Conservation (phyloP, 1,140 invertebrate genomes). For the Acarapis woodi region DNA sequence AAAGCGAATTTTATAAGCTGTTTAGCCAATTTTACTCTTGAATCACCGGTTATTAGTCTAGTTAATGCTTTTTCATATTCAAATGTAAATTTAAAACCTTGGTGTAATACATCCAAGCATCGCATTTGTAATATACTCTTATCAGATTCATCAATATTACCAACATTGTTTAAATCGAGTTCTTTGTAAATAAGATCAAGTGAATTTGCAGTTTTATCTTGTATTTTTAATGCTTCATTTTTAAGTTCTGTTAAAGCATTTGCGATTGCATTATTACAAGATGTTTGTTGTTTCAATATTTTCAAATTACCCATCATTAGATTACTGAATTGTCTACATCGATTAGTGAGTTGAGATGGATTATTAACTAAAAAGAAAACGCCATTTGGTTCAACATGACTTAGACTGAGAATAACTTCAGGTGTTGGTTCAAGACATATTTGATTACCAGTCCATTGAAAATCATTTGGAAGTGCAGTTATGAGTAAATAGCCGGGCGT, state of each 20-base stretch:
- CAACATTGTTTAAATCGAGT: slow-evolving; percentile 19
- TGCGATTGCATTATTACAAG: slow-evolving; percentile 26
- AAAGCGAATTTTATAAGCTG: slow-evolving; percentile 40
- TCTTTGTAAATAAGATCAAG: slow-evolving; percentile 14
- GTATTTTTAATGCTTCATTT: slow-evolving; percentile 16
- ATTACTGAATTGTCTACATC: slow-evolving; percentile 18
- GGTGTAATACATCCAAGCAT: slow-evolving; percentile 47
- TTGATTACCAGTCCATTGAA: slow-evolving; percentile 16
- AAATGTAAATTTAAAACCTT: slow-evolving; percentile 60
- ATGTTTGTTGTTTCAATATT: slow-evolving; percentile 20
- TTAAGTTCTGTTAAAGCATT: slow-evolving; percentile 29
- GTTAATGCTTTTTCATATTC: slow-evolving; percentile 57
- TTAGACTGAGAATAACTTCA: slow-evolving; percentile 21
- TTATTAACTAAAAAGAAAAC: slow-evolving; percentile 20
- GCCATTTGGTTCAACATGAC: slow-evolving; percentile 20
- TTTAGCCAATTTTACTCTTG: slow-evolving; percentile 15
- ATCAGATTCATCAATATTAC: slow-evolving; percentile 25
- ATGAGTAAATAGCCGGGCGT: neutral
- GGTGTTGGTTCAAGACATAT: slow-evolving; percentile 20
- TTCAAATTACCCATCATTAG: slow-evolving; percentile 18
- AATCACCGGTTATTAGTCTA: slow-evolving; percentile 25
- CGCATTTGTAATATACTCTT: slow-evolving; percentile 24
- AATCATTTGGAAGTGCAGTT: neutral
- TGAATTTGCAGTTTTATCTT: slow-evolving; percentile 1
- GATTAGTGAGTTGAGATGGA: slow-evolving; percentile 17